phyloP scores from a whole-genome alignment of 2,888 invertebrate species.

The Drosophila acutilabella region DNA sequence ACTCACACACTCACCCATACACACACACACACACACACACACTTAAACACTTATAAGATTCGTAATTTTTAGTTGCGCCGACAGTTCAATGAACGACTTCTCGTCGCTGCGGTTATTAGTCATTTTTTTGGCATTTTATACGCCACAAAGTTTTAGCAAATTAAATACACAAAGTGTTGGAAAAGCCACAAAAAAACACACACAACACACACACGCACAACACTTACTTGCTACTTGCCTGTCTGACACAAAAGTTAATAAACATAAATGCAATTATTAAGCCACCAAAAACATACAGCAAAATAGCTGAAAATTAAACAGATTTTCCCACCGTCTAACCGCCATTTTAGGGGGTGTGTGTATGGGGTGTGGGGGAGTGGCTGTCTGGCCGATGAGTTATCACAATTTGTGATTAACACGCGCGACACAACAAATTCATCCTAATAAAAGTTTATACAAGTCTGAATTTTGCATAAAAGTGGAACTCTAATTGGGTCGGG shows the following conservation, averaged over 20 bases:
- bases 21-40: background rate
- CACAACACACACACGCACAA: slow-evolving; percentile 4
- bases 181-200: slow-evolving; percentile 40
- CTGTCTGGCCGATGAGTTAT: slow-evolving; percentile 36
- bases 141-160: slow-evolving; percentile 71
- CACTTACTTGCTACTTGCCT: background rate
- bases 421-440: slow-evolving; percentile 39
- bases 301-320: slow-evolving; percentile 43
- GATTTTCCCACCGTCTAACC: background rate
- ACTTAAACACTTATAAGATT: slow-evolving; percentile 22
- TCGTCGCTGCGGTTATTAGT: slow-evolving; percentile 53
- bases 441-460: slow-evolving; percentile 44
- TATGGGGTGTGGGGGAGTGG: too few relatives aligned
- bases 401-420: slow-evolving; percentile 51
- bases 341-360: background rate
- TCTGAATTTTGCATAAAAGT: slow-evolving; percentile 40
- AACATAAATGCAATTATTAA: slow-evolving; percentile 60
- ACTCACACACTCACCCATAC: background rate
- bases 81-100: slow-evolving; percentile 64
- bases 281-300: slow-evolving; percentile 21
- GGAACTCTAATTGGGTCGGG: slow-evolving; percentile 46
- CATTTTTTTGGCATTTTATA: slow-evolving; percentile 66
- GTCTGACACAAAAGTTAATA: slow-evolving; percentile 38
- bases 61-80: slow-evolving; percentile 34
- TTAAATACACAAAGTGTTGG: slow-evolving; percentile 68